Percentiles rank a stretch among this genome's conserved stretches.
phyloP scores from a whole-genome alignment of 2,888 invertebrate species.

The Crocallis elinguaria region DNA sequence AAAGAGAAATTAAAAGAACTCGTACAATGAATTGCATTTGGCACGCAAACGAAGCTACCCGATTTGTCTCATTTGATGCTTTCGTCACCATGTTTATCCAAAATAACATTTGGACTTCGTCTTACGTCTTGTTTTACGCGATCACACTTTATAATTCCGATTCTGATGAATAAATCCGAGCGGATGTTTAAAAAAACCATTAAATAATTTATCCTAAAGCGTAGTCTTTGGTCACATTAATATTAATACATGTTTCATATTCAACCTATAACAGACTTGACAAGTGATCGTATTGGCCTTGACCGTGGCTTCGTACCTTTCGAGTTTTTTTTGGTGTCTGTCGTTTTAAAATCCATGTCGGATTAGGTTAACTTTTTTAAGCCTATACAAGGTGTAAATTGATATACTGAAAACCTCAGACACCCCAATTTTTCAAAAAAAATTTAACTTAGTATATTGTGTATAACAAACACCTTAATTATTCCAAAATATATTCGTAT shows the following conservation, averaged over 20 bases:
- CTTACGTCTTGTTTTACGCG: neutral
- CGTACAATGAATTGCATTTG: too few relatives aligned
- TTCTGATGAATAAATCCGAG: neutral
- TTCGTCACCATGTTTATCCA: too few relatives aligned
- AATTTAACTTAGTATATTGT: too few relatives aligned
- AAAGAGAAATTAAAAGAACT: too few relatives aligned
- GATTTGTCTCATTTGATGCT: too few relatives aligned
- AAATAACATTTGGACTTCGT: neutral
- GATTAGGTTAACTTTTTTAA: too few relatives aligned
- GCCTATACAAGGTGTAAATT: too few relatives aligned
- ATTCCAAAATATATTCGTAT: too few relatives aligned
- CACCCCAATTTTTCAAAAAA: too few relatives aligned
- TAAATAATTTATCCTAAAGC: neutral
- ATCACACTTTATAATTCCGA: neutral
- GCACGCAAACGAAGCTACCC: too few relatives aligned
- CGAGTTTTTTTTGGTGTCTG: neutral
- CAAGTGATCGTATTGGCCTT: conserved; percentile 1
- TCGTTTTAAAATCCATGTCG: neutral
- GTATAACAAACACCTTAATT: too few relatives aligned
- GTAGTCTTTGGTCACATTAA: conserved; percentile 1
- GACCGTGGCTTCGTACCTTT: conserved; percentile 1
- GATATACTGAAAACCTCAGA: too few relatives aligned
- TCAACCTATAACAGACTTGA: neutral
- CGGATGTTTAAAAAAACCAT: neutral
- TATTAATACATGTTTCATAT: conserved; percentile 12